Base-by-base conservation (phyloP, 92 coral and sea anemone genomes). In the Paramuricea clavata region DNA sequence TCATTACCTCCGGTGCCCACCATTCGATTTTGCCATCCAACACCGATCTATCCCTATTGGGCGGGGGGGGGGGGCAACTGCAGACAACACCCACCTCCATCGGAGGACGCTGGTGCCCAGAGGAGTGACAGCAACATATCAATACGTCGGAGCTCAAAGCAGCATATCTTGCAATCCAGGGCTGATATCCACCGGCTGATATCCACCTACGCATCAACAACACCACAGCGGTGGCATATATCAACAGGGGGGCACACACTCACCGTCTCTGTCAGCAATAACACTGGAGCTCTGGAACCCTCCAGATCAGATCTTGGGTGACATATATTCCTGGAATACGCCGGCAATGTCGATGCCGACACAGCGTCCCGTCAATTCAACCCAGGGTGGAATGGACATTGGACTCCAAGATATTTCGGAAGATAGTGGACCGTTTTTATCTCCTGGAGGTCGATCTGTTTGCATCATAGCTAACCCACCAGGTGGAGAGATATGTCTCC, bases 321-420 rank as follows among this genome's bases (percentile, higher is more conserved):
- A 73, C 92, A 34, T 93, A 92, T 78, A 89, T 92, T 13, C 87
- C 91, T 0, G 92, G 95, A 16, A 62, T 64, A 43, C 86, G 92
- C 35, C n/a, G n/a, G n/a, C n/a, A 93, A 94, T 43, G 44, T 23
- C 15, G 88, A 83, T 57, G 98, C 87, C 88, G 95, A 94, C 93
- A 94, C 41, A 30, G 92, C 89, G 15, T 89, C 95, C 2, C 74
- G 89, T 9, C 74, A 68, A 19, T 85, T 89, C 81, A 70, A 87
- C 26, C 57, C 72, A 52, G 86, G 62, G 54, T 81, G 35, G 91
- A 92, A 74, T 89, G 92, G 92, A 41, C 88, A 25, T 81, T 83
- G 61, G 50, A 61, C 68, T 19, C 25, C 60, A 35, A 68, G 6
- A 23, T 47, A 27, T 89, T 92, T 62, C 83, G 49, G 61, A 56